Conservation (phyloP, 2,888 invertebrate genomes). For the Agrotis ipsilon region DNA sequence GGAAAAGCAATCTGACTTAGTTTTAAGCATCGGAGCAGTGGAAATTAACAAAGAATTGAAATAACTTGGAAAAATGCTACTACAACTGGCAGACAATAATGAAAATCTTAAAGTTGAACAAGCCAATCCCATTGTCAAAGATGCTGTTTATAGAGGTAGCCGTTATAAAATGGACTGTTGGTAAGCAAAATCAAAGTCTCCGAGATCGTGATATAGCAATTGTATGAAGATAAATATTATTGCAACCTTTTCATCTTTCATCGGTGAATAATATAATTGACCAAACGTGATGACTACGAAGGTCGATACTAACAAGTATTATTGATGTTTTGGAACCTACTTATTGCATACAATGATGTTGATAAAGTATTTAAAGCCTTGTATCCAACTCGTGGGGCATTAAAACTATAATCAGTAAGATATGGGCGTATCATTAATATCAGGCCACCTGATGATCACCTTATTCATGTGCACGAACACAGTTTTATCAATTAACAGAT, state of each 20-base stretch:
- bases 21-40: too few species aligned
- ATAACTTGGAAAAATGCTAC: too few species aligned
- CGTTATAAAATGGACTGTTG: background rate
- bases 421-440: constrained; percentile 29
- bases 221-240: constrained; percentile 3
- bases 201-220: constrained; percentile 5
- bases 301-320: constrained; percentile 9
- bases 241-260: constrained; percentile 35
- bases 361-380: background rate
- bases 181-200: background rate
- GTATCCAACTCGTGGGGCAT: background rate
- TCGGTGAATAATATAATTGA: constrained; percentile 16
- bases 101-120: background rate
- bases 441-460: constrained; percentile 28
- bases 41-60: background rate
- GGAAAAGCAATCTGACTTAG: background rate
- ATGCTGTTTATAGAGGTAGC: background rate
- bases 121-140: background rate
- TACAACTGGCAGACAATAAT: background rate
- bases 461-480: constrained; percentile 17
- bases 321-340: background rate
- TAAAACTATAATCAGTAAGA: constrained; percentile 13
- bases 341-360: background rate
- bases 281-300: constrained; percentile 24
- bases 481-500: constrained; percentile 36